phyloP scores from a whole-genome alignment of 2,113 vertebrate genomes.

The Paramormyrops kingsleyae region DNA sequence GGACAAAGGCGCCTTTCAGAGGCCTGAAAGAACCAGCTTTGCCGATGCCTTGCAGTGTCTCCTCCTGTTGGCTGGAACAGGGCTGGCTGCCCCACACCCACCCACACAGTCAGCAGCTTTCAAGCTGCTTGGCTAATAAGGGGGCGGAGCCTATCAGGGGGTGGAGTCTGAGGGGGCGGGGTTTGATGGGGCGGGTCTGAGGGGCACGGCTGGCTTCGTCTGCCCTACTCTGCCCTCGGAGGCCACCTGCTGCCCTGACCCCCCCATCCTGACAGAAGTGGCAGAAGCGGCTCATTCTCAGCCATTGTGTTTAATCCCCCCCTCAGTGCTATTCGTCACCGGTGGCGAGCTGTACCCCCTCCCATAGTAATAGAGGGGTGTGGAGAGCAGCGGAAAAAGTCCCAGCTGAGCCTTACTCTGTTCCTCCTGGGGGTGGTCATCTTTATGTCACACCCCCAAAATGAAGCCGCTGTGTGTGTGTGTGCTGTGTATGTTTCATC shows the following conservation, averaged over 20 bases:
- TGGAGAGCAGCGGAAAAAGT: neutral
- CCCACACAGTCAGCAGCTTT: neutral
- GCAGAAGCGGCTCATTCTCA: neutral
- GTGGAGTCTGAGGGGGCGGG: neutral
- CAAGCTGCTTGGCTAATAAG: neutral
- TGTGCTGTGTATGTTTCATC: neutral
- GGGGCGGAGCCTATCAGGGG: neutral
- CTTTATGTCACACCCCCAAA: neutral
- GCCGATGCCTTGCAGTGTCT: neutral
- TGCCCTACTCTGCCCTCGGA: neutral
- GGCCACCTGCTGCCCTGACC: neutral
- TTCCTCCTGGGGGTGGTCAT: neutral
- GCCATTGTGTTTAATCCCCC: neutral
- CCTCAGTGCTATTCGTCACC: neutral
- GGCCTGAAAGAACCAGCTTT: neutral
- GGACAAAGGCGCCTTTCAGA: neutral
- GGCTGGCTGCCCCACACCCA: no score
- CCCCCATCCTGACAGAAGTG: neutral
- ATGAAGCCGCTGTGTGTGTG: neutral
- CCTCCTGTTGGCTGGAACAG: neutral
- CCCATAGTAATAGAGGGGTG: neutral
- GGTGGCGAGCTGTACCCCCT: neutral
- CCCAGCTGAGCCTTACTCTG: neutral
- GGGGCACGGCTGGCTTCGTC: neutral
- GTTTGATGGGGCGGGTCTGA: neutral